Percentiles rank a stretch among this genome's conserved stretches.
Conservation (phyloP, 2,797 vertebrate genomes). For the Spinus olivaceus region DNA sequence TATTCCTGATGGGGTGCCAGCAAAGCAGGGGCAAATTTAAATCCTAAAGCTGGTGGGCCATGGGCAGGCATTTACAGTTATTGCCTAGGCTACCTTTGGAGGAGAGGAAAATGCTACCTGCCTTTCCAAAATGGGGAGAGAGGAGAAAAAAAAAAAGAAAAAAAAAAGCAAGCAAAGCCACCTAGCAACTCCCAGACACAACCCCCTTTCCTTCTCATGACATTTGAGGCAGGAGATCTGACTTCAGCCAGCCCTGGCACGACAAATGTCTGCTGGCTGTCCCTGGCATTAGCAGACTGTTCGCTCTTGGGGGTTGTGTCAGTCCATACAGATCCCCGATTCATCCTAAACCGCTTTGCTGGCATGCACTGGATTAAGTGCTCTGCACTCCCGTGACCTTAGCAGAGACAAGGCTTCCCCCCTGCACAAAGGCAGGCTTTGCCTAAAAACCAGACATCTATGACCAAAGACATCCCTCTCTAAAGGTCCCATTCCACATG, state of each 20-base stretch:
- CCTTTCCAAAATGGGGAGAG: not conserved
- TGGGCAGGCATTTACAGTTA: not conserved
- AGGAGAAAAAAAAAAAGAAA: not conserved
- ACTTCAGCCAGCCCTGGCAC: not conserved
- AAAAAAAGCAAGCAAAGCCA: not conserved
- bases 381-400: not conserved
- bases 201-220: not conserved
- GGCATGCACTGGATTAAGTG: not conserved
- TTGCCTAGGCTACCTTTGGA: not conserved
- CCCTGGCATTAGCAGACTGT: not conserved
- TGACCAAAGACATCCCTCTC: not conserved
- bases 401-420: not conserved
- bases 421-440: constrained; percentile 14
- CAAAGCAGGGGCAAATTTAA: not conserved
- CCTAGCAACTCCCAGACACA: not conserved
- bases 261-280: not conserved
- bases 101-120: not conserved
- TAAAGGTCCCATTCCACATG: not conserved
- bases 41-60: not conserved
- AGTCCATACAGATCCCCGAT: not conserved
- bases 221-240: not conserved
- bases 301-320: not conserved
- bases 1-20: not conserved
- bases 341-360: constrained; percentile 10
- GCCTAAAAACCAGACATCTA: constrained; percentile 2